Percentiles rank a stretch among this genome's conserved stretches.
Evolutionary conservation across 2,113 vertebrate species (phyloP).

Genomic region (Fregata magnificens): DNA sequence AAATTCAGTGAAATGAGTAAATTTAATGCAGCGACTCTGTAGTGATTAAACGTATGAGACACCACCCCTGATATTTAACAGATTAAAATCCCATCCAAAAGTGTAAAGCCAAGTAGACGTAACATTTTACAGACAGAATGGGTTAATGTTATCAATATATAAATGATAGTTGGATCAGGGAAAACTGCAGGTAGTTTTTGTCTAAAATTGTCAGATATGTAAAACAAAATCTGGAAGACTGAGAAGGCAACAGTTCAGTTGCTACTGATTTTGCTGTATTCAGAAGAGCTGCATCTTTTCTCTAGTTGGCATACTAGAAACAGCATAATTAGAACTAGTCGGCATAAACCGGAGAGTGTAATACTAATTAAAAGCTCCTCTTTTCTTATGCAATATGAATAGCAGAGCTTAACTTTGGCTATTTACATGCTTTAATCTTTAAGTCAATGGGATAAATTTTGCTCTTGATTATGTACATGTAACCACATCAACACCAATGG

Average conservation of each 20-base stretch:
- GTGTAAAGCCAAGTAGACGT: background rate
- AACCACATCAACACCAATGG: background rate
- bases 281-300: background rate
- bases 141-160: background rate
- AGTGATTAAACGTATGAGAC: background rate
- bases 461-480: background rate
- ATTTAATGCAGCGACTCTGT: background rate
- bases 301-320: background rate
- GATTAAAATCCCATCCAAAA: background rate
- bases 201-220: background rate
- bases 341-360: background rate
- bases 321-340: background rate
- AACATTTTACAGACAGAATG: background rate
- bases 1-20: background rate
- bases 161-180: background rate
- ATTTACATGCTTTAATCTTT: background rate
- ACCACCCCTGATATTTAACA: background rate
- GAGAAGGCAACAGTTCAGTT: background rate
- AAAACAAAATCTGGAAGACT: background rate
- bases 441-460: background rate
- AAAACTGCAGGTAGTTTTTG: background rate
- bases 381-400: background rate
- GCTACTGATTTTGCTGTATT: background rate
- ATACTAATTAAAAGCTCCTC: background rate
- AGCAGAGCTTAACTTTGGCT: background rate